Percentiles rank a stretch among this genome's conserved stretches.
Conservation (phyloP, 2,888 invertebrate genomes). For the Agrochola litura region DNA sequence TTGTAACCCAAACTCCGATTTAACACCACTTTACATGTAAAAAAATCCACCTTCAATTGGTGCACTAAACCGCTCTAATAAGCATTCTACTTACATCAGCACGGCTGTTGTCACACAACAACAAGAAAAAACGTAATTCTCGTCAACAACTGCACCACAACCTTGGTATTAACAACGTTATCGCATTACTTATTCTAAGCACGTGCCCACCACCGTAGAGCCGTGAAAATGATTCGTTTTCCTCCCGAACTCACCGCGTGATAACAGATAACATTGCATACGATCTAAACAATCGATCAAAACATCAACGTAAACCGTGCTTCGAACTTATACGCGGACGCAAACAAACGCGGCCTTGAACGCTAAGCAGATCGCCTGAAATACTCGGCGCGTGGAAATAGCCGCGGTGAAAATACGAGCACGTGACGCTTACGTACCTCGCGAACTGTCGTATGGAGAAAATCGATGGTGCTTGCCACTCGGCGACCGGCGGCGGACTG, state of each 20-base stretch:
- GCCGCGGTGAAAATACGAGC: constrained; percentile 87
- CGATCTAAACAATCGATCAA: constrained; percentile 76
- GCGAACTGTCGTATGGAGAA: constrained; percentile 86
- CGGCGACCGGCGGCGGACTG: constrained; percentile 90
- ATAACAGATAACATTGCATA: constrained; percentile 74
- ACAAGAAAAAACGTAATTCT: constrained; percentile 61
- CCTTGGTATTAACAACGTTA: constrained; percentile 75
- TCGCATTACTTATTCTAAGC: constrained; percentile 81
- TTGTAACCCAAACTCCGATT: constrained; percentile 31
- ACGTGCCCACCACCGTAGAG: constrained; percentile 77
- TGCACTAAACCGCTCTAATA: constrained; percentile 53
- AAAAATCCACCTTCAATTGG: constrained; percentile 41
- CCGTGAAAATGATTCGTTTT: constrained; percentile 85
- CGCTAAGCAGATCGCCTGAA: constrained; percentile 88
- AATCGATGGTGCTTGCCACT: constrained; percentile 90
- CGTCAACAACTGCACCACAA: constrained; percentile 66
- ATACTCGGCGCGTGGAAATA: constrained; percentile 88
- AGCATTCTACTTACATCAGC: constrained; percentile 61
- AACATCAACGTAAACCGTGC: constrained; percentile 77
- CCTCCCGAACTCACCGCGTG: constrained; percentile 73
- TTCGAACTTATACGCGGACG: constrained; percentile 80
- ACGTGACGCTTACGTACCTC: constrained; percentile 89
- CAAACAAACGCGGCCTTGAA: constrained; percentile 89
- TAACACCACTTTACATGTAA: constrained; percentile 24
- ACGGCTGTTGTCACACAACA: constrained; percentile 50